Conservation (phyloP, 1,140 invertebrate genomes). For the Yoshiicerus persimilis region DNA sequence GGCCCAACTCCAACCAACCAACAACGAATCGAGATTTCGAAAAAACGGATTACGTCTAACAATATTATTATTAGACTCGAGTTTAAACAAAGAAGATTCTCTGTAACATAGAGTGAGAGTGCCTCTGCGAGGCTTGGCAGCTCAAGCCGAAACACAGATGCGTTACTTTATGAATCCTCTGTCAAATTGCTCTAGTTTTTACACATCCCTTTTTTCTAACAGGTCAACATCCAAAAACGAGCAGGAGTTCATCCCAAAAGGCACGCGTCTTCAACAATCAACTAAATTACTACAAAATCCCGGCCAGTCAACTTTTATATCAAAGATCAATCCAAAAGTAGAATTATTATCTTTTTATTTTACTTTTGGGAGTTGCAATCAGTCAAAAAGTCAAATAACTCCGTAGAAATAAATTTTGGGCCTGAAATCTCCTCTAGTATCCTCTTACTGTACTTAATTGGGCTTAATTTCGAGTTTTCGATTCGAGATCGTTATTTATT, state of each 20-base stretch:
- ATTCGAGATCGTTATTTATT: too few species aligned
- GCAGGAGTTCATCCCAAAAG: not conserved
- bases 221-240: not conserved
- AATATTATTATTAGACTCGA: not conserved
- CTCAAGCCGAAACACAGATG: not conserved
- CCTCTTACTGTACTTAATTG: too few species aligned
- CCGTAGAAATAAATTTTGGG: too few species aligned
- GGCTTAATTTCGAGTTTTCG: too few species aligned
- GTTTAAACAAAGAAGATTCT: not conserved
- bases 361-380: too few species aligned
- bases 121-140: not conserved
- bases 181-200: conserved; percentile 22
- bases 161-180: not conserved
- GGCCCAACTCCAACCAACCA: not conserved
- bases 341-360: too few species aligned
- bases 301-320: too few species aligned
- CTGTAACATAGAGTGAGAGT: not conserved
- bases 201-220: not conserved
- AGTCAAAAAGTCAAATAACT: too few species aligned
- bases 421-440: too few species aligned
- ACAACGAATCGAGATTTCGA: not conserved
- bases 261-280: not conserved
- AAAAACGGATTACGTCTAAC: not conserved
- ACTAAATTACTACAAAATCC: too few species aligned
- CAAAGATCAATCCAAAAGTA: too few species aligned